A percentile compares a stretch with the other conserved stretches of the same genome.
Conservation (phyloP, 2,888 invertebrate genomes). For the Lycophotia porphyrea region DNA sequence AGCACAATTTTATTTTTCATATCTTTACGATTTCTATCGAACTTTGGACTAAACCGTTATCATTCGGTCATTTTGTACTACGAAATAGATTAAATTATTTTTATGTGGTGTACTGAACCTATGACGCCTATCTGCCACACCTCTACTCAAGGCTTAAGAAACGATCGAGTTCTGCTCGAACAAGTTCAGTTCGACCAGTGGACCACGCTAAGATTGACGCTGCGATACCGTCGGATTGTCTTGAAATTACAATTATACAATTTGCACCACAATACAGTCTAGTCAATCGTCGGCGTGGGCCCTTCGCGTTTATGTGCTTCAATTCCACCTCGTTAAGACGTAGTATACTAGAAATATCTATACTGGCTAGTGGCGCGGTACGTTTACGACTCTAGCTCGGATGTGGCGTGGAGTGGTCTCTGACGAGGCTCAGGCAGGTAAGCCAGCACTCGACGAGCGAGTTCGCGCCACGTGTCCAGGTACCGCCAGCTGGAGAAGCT, state of each 20-base stretch:
- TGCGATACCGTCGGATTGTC: constrained; percentile 14
- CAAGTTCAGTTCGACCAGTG: constrained; percentile 4
- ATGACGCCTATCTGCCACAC: constrained; percentile 5
- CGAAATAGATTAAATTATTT: constrained; percentile 2
- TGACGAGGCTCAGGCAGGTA: constrained; percentile 70
- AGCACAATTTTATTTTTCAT: constrained; percentile 7
- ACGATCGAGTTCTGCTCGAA: constrained; percentile 8
- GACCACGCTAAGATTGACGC: constrained; percentile 16
- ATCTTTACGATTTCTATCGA: constrained; percentile 16
- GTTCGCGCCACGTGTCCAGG: constrained; percentile 87
- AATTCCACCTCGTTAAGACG: constrained; percentile 35
- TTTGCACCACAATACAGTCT: constrained; percentile 33
- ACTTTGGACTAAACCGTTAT: constrained; percentile 6
- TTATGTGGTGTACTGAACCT: constrained; percentile 12
- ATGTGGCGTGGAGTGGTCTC: constrained; percentile 29
- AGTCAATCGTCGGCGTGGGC: constrained; percentile 22
- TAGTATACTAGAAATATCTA: constrained; percentile 13
- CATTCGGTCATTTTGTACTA: background rate
- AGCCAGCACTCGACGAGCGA: constrained; percentile 73
- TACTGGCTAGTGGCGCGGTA: constrained; percentile 7
- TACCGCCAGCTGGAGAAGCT: constrained; percentile 89
- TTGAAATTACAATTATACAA: constrained; percentile 37
- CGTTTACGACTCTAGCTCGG: constrained; percentile 13
- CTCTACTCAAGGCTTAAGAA: background rate
- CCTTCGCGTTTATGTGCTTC: constrained; percentile 26